Percentiles rank a stretch among this genome's conserved stretches.
phyloP scores from a whole-genome alignment of 2,113 vertebrate genomes.

The Vulpes lagopus region DNA sequence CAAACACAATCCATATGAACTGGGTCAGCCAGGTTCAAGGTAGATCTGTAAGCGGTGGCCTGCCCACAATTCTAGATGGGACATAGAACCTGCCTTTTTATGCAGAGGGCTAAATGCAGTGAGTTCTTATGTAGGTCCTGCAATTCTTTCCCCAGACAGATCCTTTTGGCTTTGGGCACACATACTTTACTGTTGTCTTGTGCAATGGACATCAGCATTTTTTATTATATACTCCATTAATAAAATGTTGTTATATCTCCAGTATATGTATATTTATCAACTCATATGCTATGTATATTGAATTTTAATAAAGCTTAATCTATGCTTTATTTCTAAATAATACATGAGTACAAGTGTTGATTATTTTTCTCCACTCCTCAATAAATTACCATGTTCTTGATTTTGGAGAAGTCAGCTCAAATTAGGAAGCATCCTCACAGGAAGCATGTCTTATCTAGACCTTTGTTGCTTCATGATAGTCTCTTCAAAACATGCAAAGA shows the following conservation, averaged over 20 bases:
- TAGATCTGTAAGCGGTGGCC: constrained; percentile 16
- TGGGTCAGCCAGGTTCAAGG: constrained; percentile 66
- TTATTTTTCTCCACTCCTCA: background rate
- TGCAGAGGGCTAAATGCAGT: background rate
- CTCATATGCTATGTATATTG: background rate
- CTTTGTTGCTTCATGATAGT: background rate
- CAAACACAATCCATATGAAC: constrained; percentile 41
- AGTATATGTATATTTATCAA: background rate
- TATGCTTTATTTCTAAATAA: background rate
- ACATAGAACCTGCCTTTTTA: background rate
- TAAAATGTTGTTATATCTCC: background rate
- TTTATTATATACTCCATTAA: background rate
- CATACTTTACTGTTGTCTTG: background rate
- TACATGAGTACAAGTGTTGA: background rate
- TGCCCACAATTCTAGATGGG: background rate
- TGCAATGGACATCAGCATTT: background rate
- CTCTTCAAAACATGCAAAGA: background rate
- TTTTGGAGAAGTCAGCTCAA: background rate
- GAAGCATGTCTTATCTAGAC: background rate
- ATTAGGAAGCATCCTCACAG: background rate
- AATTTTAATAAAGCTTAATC: constrained; percentile 1
- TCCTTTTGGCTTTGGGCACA: background rate
- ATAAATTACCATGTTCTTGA: background rate
- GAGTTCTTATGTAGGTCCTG: background rate
- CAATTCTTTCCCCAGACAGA: background rate